Base-by-base conservation (phyloP, 2,113 vertebrate species). In the Amazona vittata region DNA sequence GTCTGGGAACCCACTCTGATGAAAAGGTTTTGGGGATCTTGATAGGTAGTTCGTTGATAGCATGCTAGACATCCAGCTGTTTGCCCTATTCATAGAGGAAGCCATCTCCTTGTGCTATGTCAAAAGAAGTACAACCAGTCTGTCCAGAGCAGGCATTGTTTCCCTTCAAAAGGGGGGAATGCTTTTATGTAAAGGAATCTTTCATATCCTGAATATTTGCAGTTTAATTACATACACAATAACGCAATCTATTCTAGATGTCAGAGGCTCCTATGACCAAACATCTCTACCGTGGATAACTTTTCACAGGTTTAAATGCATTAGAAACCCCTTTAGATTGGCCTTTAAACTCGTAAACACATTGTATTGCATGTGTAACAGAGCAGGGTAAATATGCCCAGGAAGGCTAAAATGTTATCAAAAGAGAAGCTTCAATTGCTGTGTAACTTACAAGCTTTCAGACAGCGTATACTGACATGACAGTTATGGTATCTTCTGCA, bases 31-130 rank as follows among this genome's bases (percentile, higher is more conserved):
- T 29, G 12, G 19, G 12, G 12, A 24, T 14, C 19, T 55, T 78
- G 7, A 24, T 15, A 55, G 35, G 31, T 15, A 37, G 26, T 0
- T 1, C 49, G 14, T 11, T 31, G 47, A 29, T 33, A 22, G 17
- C 17, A 12, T 37, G 8, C 31, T 44, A 39, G 39, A 50, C 13
- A 49, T 12, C 14, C 20, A 65, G 4, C 9, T 29, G 11, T 1
- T 1, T 52, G 12, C 5, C 46, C 9, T 31, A 4, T 10, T 28
- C 3, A 5, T 13, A 52, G 10, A n/a, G 7, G 29, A 71, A 89
- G 6, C 1, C 43, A 37, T 2, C 10, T 21, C 3, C 18, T 17
- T 21, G 21, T 21, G 2, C 5, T 60, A 0, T 10, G 4, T 14
- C 1, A 0, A 59, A 53, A 7, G 10, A 11, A 65, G 2, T 5